Conservation (phyloP, 2,888 invertebrate species). For the Tolmerus cingulatus region DNA sequence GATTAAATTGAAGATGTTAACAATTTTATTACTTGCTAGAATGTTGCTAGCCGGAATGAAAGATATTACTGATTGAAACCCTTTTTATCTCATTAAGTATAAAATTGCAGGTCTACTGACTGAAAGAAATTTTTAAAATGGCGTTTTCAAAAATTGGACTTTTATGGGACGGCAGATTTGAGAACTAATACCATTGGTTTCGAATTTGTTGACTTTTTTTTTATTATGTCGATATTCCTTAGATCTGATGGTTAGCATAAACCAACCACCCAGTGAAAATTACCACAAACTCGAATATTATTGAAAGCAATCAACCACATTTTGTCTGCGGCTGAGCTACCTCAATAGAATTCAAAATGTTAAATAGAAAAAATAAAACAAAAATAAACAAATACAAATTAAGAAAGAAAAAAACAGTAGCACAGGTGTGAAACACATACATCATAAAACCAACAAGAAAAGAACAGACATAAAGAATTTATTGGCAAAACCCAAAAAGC, state of each 20-base stretch:
- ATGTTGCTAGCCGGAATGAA: no score
- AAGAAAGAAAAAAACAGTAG: not conserved
- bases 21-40: no score
- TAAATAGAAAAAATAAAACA: not conserved
- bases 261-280: not conserved
- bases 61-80: no score
- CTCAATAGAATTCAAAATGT: conserved; percentile 7
- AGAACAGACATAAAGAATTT: not conserved
- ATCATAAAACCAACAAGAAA: not conserved
- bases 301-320: conserved; percentile 40
- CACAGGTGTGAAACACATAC: not conserved
- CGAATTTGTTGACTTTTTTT: no score
- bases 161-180: no score
- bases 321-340: conserved; percentile 35
- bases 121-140: no score
- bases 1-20: no score
- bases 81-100: no score
- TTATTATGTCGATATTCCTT: no score
- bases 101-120: no score
- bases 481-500: not conserved
- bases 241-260: not conserved
- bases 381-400: not conserved
- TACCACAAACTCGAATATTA: not conserved
- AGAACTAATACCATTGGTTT: no score
- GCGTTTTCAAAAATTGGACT: no score